phyloP scores from a whole-genome alignment of 2,797 vertebrate species.

The Pempheris klunzingeri region DNA sequence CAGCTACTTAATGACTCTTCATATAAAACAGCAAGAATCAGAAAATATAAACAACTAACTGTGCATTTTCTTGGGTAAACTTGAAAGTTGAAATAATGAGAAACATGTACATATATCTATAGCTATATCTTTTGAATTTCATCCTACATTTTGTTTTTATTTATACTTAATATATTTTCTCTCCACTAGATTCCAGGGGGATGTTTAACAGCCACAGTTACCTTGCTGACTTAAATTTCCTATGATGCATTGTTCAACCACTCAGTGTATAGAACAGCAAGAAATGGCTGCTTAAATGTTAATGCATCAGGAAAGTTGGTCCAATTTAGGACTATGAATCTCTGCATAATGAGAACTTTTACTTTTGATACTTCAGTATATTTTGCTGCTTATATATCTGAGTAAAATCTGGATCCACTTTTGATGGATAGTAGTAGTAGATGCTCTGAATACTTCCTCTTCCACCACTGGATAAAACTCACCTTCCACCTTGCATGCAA shows the following conservation, averaged over 20 bases:
- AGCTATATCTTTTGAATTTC: background rate
- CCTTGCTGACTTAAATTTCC: background rate
- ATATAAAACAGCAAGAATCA: background rate
- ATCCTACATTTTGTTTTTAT: background rate
- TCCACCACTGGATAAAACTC: background rate
- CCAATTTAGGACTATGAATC: no score
- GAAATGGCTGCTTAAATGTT: background rate
- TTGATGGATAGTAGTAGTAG: background rate
- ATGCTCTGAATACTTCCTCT: constrained; percentile 2
- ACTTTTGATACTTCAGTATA: background rate
- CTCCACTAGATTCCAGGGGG: background rate
- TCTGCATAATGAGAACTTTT: no score
- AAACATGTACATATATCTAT: no score
- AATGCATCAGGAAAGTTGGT: background rate
- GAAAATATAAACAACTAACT: background rate
- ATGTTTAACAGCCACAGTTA: background rate
- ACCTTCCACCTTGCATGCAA: background rate
- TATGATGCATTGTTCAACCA: background rate
- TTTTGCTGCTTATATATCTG: background rate
- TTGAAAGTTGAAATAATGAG: no score
- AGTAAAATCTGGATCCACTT: background rate
- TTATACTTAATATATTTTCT: background rate
- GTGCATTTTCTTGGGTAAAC: background rate
- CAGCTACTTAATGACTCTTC: background rate
- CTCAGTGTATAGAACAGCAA: background rate